A percentile compares a stretch with the other conserved stretches of the same genome.
Conservation (phyloP, 2,797 vertebrate species). For the Melanotaenia maccullochi region DNA sequence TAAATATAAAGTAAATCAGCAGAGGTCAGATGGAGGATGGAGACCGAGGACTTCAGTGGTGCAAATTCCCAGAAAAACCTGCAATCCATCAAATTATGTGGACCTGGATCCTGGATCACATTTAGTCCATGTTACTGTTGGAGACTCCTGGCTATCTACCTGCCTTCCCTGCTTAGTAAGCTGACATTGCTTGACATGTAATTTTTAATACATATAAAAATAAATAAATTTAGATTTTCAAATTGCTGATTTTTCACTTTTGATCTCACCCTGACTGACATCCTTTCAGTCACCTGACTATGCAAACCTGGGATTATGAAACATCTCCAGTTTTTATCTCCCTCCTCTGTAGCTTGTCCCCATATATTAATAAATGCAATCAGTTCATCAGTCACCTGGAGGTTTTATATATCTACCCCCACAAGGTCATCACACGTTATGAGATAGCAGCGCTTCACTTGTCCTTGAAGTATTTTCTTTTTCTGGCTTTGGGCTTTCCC, state of each 20-base stretch:
- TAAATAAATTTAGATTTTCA: background rate
- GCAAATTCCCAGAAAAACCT: too few species aligned
- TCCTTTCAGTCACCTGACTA: conserved; percentile 1
- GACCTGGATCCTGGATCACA: too few species aligned
- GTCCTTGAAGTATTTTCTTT: conserved; percentile 40
- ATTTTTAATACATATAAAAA: background rate
- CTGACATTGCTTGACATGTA: too few species aligned
- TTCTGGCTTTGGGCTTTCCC: conserved; percentile 25
- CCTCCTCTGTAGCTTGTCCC: background rate
- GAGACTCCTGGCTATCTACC: too few species aligned
- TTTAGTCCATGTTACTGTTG: too few species aligned
- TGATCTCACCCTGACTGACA: conserved; percentile 11
- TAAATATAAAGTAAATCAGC: too few species aligned
- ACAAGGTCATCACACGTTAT: conserved; percentile 47
- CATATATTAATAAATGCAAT: conserved; percentile 8
- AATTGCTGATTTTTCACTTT: background rate
- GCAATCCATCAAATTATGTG: too few species aligned
- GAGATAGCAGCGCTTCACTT: background rate
- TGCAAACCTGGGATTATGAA: conserved; percentile 17
- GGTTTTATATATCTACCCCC: conserved; percentile 1
- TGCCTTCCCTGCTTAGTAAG: too few species aligned
- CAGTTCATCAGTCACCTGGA: background rate
- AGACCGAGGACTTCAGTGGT: too few species aligned
- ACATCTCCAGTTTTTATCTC: conserved; percentile 29
- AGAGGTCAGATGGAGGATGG: too few species aligned